Evolutionary conservation across 2,797 vertebrate genomes (phyloP).

Genomic region (Ispidina lecontei): DNA sequence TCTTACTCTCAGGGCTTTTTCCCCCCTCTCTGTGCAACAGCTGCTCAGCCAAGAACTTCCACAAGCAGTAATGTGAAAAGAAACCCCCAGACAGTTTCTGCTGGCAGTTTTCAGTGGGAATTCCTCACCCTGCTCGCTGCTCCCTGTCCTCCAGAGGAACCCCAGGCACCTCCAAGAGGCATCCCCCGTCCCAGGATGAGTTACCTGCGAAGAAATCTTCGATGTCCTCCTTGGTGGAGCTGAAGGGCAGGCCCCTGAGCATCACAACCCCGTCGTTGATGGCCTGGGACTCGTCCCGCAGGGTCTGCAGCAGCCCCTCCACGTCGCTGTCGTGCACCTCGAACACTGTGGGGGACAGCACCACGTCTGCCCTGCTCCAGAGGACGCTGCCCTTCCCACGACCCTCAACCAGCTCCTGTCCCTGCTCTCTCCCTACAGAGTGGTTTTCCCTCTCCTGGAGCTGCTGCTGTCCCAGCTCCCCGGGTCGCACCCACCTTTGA

Average conservation of each 20-base stretch:
- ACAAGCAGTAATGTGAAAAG: background rate
- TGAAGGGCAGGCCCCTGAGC: slow-evolving; percentile 89
- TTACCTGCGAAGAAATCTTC: slow-evolving; percentile 88
- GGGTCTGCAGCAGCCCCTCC: slow-evolving; percentile 81
- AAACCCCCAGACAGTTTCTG: too few species aligned
- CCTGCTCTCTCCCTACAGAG: too few species aligned
- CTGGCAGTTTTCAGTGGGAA: background rate
- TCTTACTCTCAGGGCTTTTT: rapidly evolving
- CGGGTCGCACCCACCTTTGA: slow-evolving; percentile 85
- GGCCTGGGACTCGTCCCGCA: slow-evolving; percentile 66
- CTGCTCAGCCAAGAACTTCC: background rate
- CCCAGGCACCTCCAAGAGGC: rapidly evolving
- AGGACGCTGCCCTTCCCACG: too few species aligned
- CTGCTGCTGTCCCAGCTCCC: too few species aligned
- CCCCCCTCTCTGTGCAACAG: background rate
- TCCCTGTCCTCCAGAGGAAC: background rate
- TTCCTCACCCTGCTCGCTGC: background rate
- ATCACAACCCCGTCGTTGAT: slow-evolving; percentile 80
- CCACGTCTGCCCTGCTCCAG: too few species aligned
- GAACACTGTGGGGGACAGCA: slow-evolving; percentile 78
- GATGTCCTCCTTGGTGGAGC: slow-evolving; percentile 84
- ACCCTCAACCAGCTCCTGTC: too few species aligned
- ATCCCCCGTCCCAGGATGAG: background rate
- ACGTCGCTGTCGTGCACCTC: slow-evolving; percentile 89
- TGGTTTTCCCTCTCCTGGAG: too few species aligned